Base-by-base conservation (phyloP, 1,140 invertebrate genomes). In the Trichomalopsis sarcophagae region DNA sequence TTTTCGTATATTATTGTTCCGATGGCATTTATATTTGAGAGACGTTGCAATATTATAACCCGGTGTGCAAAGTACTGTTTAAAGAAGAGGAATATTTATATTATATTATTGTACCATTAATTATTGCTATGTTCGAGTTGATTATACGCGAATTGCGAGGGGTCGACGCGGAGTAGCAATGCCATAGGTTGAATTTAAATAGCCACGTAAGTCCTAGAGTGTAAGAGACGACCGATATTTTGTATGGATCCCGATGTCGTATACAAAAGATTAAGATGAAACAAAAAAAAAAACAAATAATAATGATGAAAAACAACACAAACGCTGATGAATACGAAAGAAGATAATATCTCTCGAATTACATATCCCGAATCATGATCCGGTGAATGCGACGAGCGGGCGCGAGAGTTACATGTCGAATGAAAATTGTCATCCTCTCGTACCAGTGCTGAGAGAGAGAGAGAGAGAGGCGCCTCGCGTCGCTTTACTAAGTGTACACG, bases 181-280 rank as follows among this genome's bases (percentile, higher is more conserved):
- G 87, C 84, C 86, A 89, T 89, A 88, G 87, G 89, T 88, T 87
- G 87, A 89, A 88, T 87, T 86, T 88, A 85, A 87, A 89, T 91
- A 92, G 90, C 88, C 69, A 87, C 77, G 86, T 90, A 89, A 92
- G 89, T 81, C 81, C 82, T 89, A 90, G 88, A 86, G 85, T 44
- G 78, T 90, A 92, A 90, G 88, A 89, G 90, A 90, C 90, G 89
- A 91, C 88, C 90, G 92, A 88, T 93, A 92, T 92, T 92, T 92
- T 92, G 91, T 92, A 93, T 91, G 92, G 87, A 91, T 92, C 89
- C 90, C 89, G 86, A 90, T 91, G 89, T 92, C 91, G 90, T 91
- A 27, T 27, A 91, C 91, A 91, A 92, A 82, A 71, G n/a, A 81
- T 47, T 14, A 3, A 62, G 55, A 71, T 89, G 90, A 92, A 71